phyloP scores from a whole-genome alignment of 2,888 invertebrate species.

The Drosophila demipolita region DNA sequence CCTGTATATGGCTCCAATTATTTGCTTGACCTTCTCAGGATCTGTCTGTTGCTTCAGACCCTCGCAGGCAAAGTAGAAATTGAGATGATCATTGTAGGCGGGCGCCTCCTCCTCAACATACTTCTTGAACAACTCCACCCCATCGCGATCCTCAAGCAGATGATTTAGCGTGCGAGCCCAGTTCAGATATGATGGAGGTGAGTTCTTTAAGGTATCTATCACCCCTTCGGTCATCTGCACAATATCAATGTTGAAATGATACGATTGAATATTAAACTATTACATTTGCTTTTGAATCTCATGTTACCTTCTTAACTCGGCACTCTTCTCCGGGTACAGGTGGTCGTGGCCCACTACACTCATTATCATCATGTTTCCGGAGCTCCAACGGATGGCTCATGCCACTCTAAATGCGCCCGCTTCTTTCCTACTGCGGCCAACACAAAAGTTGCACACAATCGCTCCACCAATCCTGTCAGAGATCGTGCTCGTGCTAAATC shows the following conservation, averaged over 20 bases:
- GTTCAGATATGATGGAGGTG: conserved; percentile 91
- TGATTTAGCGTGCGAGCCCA: conserved; percentile 95
- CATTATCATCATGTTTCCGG: conserved; percentile 85
- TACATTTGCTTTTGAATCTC: background rate
- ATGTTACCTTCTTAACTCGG: conserved; percentile 84
- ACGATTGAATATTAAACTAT: background rate
- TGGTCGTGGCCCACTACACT: conserved; percentile 89
- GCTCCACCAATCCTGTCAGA: conserved; percentile 6
- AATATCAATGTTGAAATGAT: background rate
- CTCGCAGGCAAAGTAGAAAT: conserved; percentile 98
- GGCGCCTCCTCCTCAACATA: conserved; percentile 92
- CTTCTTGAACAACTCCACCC: conserved; percentile 93
- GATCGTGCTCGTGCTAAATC: conserved; percentile 33
- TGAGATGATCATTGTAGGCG: conserved; percentile 91
- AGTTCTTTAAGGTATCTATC: conserved; percentile 84
- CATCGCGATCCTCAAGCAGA: conserved; percentile 95
- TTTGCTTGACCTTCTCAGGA: conserved; percentile 89
- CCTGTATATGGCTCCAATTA: conserved; percentile 94
- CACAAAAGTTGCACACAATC: conserved; percentile 28
- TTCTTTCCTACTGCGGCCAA: conserved; percentile 24
- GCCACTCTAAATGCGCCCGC: conserved; percentile 77
- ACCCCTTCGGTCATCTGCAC: conserved; percentile 85
- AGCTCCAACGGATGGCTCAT: conserved; percentile 85
- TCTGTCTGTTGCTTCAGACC: conserved; percentile 92
- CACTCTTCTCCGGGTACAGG: conserved; percentile 91